Percentiles rank a stretch among this genome's conserved stretches.
These are phyloP conservation scores for Pilophorus perplexus DNA, from an alignment of 2,888 invertebrate genomes.

Conservation along the genomic window DNA sequence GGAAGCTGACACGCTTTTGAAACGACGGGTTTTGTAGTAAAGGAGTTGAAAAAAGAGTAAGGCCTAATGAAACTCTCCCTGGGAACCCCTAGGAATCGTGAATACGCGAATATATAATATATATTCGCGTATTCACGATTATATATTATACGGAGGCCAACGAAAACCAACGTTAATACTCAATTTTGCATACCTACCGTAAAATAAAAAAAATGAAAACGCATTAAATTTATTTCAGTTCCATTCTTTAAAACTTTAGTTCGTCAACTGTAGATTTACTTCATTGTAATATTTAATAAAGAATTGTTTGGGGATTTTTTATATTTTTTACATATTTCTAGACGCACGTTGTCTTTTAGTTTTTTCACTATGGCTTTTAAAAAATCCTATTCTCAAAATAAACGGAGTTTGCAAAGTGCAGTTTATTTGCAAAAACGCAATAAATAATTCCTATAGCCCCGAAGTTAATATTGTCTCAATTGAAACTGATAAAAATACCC, in stretches of 20 bases:
- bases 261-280: conserved; percentile 3
- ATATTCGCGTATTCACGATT: conserved; percentile 2
- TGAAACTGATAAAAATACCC: conserved; percentile 39
- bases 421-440: conserved; percentile 30
- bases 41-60: too few relatives aligned
- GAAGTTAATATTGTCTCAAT: conserved; percentile 37
- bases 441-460: conserved; percentile 38
- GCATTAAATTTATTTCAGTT: conserved; percentile 22
- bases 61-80: too few relatives aligned
- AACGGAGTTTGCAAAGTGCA: conserved; percentile 32
- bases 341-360: neutral
- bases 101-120: too few relatives aligned
- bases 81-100: too few relatives aligned
- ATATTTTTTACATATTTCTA: neutral
- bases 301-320: conserved; percentile 11
- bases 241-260: conserved; percentile 13
- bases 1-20: too few relatives aligned
- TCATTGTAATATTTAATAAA: conserved; percentile 14
- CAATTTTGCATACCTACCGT: neutral
- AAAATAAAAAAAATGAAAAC: conserved; percentile 10
- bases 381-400: conserved; percentile 20
- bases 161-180: too few relatives aligned
- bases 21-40: too few relatives aligned
- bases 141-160: too few relatives aligned
- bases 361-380: conserved; percentile 20